Percentiles rank a stretch among this genome's conserved stretches.
Conservation (phyloP, 2,113 vertebrate species). For the Sminthopsis crassicaudata region DNA sequence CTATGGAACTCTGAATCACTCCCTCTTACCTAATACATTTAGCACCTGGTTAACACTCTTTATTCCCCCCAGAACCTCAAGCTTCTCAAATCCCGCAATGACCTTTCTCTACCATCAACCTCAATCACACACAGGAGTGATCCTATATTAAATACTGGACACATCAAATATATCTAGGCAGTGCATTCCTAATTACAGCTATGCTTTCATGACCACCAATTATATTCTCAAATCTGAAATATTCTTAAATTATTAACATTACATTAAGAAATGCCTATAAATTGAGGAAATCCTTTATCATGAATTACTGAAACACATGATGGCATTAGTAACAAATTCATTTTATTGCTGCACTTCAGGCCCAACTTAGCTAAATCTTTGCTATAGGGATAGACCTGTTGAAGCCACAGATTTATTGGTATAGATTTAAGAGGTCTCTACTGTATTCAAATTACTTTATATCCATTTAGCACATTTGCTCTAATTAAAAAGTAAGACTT, state of each 20-base stretch:
- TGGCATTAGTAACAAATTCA: conserved; percentile 78
- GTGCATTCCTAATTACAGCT: background rate
- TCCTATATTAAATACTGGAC: background rate
- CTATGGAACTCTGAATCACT: background rate
- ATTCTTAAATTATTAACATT: conserved; percentile 58
- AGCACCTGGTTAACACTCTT: background rate
- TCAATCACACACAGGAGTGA: background rate
- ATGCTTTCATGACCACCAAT: background rate
- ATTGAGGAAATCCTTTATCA: conserved; percentile 60
- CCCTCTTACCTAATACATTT: background rate
- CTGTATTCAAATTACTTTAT: conserved; percentile 86
- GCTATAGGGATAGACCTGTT: conserved; percentile 80
- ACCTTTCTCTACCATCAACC: background rate
- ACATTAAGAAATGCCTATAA: conserved; percentile 50
- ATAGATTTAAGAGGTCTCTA: conserved; percentile 85
- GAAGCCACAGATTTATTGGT: conserved; percentile 84
- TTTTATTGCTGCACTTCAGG: conserved; percentile 75
- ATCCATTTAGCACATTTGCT: conserved; percentile 84
- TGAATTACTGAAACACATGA: conserved; percentile 70
- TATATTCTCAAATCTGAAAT: conserved; percentile 52
- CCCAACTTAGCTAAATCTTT: conserved; percentile 78
- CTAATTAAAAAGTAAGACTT: conserved; percentile 87
- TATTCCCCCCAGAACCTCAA: background rate
- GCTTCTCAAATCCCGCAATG: background rate
- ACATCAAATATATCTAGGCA: background rate